Conservation (phyloP, 1,140 invertebrate species). For the Octopus sinensis region DNA sequence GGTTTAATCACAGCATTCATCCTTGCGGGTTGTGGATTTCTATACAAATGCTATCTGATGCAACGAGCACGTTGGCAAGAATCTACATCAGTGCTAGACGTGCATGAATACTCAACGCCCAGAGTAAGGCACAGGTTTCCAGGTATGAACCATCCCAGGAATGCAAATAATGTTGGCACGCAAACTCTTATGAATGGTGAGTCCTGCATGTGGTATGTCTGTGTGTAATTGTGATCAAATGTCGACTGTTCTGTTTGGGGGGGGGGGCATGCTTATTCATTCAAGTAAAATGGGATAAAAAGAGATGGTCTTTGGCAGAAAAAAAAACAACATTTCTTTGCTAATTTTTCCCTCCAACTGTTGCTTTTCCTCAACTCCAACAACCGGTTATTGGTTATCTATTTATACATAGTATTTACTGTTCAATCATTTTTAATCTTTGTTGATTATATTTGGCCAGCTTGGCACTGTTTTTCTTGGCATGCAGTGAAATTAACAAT, state of each 20-base stretch:
- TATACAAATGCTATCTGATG: background rate
- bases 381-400: too few relatives aligned
- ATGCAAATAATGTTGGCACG: background rate
- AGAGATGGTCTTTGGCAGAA: too few relatives aligned
- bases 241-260: background rate
- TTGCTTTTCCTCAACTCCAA: too few relatives aligned
- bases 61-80: background rate
- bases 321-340: too few relatives aligned
- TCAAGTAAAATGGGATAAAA: too few relatives aligned
- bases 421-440: too few relatives aligned
- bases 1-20: background rate
- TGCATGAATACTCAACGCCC: background rate
- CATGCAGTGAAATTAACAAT: too few relatives aligned
- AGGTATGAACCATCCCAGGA: background rate
- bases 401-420: too few relatives aligned
- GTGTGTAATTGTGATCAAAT: background rate
- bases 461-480: too few relatives aligned
- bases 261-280: too few relatives aligned
- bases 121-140: constrained; percentile 6
- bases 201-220: background rate
- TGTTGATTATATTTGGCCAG: too few relatives aligned
- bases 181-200: constrained; percentile 6
- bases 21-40: background rate
- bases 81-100: background rate
- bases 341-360: too few relatives aligned